Evolutionary conservation across 2,113 vertebrate genomes (phyloP).

Genomic region (Nanger granti): DNA sequence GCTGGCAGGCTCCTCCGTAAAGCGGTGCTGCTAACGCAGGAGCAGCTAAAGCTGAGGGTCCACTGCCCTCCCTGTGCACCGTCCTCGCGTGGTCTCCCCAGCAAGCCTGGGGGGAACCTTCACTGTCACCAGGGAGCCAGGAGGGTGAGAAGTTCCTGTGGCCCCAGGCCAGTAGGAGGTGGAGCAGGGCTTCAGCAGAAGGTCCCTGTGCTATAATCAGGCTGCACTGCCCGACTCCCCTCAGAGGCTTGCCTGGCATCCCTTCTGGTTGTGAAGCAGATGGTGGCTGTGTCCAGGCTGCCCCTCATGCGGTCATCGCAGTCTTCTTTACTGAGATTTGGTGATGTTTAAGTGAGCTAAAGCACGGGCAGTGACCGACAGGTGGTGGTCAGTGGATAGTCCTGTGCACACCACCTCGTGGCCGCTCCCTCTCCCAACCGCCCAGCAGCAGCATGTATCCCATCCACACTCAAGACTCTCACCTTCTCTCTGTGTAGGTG

Average conservation of each 20-base stretch:
- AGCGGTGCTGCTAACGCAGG: fast-evolving
- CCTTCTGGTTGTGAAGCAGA: not conserved
- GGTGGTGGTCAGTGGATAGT: too few species aligned
- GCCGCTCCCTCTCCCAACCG: too few species aligned
- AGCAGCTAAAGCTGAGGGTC: not conserved
- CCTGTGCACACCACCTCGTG: too few species aligned
- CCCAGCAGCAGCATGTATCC: not conserved
- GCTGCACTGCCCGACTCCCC: not conserved
- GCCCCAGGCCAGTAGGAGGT: not conserved
- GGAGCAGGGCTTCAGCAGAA: not conserved
- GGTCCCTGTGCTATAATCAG: fast-evolving
- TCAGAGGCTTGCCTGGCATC: not conserved
- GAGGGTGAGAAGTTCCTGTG: not conserved
- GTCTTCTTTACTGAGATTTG: not conserved
- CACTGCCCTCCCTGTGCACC: fast-evolving
- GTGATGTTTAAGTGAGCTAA: not conserved
- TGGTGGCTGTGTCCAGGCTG: not conserved
- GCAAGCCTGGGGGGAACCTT: fast-evolving
- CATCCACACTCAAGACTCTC: not conserved
- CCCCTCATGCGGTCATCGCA: fast-evolving
- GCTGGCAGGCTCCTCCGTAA: not conserved
- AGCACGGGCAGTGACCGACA: too few species aligned
- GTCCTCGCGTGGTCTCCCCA: not conserved
- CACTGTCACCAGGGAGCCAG: fast-evolving
- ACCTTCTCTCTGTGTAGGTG: not conserved